These are phyloP conservation scores for Eristalis arbustorum DNA, from an alignment of 2,888 invertebrate species.

Conservation along the genomic window DNA sequence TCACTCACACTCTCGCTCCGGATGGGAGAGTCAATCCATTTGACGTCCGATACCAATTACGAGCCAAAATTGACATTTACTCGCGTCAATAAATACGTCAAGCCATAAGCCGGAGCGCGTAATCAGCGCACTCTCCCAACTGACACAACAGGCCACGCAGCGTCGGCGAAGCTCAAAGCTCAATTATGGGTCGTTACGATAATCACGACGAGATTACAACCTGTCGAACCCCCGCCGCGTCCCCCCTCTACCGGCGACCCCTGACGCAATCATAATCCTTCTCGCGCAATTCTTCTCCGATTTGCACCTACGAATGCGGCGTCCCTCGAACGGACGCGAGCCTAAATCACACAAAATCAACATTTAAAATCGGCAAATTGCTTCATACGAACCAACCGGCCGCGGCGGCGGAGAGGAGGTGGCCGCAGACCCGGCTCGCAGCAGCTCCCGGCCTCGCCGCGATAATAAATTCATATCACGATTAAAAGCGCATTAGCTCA, in stretches of 20 bases:
- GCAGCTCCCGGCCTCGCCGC: not conserved
- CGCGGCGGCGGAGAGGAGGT: constrained; percentile 27
- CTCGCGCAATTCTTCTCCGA: constrained; percentile 41
- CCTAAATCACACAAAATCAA: constrained; percentile 34
- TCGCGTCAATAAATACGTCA: not conserved
- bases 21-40: not conserved
- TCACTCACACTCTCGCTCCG: not conserved
- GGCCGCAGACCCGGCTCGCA: not conserved
- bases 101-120: not conserved
- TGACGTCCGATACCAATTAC: not conserved
- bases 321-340: not conserved
- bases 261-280: constrained; percentile 34
- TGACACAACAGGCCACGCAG: not conserved
- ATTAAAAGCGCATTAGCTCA: constrained; percentile 71
- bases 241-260: not conserved
- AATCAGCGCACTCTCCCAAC: not conserved
- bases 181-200: constrained; percentile 54
- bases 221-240: constrained; percentile 25
- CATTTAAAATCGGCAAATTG: constrained; percentile 57
- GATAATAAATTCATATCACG: constrained; percentile 70
- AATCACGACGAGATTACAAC: constrained; percentile 44
- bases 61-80: not conserved
- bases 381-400: constrained; percentile 42
- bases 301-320: constrained; percentile 43
- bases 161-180: constrained; percentile 42